A percentile compares a stretch with the other conserved stretches of the same genome.
Conservation (phyloP, 1,140 invertebrate genomes). For the Pemphigus obesinymphae region DNA sequence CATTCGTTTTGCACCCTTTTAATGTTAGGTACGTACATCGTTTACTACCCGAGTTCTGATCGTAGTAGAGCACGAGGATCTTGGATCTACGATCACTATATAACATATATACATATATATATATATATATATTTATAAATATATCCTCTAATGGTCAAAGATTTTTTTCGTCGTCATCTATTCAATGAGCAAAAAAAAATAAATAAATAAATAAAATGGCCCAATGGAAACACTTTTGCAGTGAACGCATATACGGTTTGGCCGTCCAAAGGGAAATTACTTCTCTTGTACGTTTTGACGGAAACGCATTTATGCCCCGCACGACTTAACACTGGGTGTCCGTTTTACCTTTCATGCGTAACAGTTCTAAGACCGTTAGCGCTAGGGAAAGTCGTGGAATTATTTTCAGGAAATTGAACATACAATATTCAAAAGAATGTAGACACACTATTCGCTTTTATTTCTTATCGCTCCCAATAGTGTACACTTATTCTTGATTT, state of each 20-base stretch:
- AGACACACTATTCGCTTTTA: not conserved
- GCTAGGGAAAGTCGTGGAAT: not conserved
- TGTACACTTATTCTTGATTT: not conserved
- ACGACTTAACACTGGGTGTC: not conserved
- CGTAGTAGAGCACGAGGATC: not conserved
- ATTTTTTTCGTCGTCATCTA: not conserved
- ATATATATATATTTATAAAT: too few relatives aligned
- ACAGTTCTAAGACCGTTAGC: not conserved
- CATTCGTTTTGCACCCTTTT: not conserved
- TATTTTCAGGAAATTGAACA: constrained; percentile 7
- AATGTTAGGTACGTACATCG: too few relatives aligned
- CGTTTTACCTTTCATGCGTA: not conserved
- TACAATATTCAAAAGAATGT: not conserved
- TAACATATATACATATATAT: too few relatives aligned
- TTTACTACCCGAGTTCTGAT: too few relatives aligned
- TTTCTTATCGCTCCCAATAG: not conserved
- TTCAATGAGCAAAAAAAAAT: not conserved
- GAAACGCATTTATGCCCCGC: not conserved
- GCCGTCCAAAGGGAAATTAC: not conserved
- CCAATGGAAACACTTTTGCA: not conserved
- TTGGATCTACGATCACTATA: not conserved
- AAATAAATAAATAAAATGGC: too few relatives aligned
- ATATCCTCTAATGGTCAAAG: not conserved
- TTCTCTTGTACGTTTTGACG: constrained; percentile 13
- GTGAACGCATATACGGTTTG: not conserved